phyloP scores from a whole-genome alignment of 2,113 vertebrate genomes.

The Oreochromis spilurus region DNA sequence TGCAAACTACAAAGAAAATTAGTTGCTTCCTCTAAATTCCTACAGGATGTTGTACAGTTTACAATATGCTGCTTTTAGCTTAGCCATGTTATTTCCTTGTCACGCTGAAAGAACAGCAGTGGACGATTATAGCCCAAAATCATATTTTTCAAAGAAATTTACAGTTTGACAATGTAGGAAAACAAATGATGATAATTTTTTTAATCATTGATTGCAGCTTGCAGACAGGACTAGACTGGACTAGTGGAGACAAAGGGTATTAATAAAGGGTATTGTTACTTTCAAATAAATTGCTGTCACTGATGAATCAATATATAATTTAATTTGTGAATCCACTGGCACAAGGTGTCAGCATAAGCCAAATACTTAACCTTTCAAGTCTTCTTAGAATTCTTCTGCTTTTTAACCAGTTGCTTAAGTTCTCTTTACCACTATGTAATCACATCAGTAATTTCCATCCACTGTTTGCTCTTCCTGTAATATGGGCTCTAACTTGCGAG shows the following conservation, averaged over 20 bases:
- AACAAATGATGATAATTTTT: not conserved
- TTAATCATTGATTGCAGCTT: not conserved
- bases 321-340: not conserved
- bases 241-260: not conserved
- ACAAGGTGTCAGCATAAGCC: not conserved
- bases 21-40: not conserved
- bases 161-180: not conserved
- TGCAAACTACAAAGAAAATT: not conserved
- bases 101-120: not conserved
- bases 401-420: not conserved
- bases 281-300: not conserved
- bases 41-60: not conserved
- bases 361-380: not conserved
- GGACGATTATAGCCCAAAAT: not conserved
- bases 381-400: not conserved
- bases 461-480: not conserved
- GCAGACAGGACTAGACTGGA: rapidly evolving
- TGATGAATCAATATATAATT: not conserved
- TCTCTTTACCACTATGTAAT: not conserved
- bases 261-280: not conserved
- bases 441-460: not conserved
- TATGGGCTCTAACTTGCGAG: not conserved
- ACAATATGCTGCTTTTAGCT: not conserved
- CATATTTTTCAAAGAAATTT: not conserved
- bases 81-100: not conserved